A percentile compares a stretch with the other conserved stretches of the same genome.
Conservation (phyloP, 2,113 vertebrate genomes). For the Prietella phreatophila region DNA sequence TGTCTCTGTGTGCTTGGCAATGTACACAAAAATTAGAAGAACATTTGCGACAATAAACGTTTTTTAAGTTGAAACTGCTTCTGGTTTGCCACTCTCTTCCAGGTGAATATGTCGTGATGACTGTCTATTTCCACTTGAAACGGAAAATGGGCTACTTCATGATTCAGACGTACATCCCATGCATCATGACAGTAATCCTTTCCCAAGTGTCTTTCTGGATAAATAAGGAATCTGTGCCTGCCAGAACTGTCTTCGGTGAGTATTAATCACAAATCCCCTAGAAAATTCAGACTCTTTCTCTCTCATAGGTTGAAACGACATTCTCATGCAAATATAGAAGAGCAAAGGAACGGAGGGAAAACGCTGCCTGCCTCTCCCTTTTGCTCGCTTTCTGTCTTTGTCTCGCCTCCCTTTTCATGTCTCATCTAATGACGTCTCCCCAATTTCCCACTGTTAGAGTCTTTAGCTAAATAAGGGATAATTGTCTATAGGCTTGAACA, state of each 20-base stretch:
- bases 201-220: slow-evolving; percentile 99
- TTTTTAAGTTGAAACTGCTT: slow-evolving; percentile 18
- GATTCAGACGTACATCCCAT: slow-evolving; percentile 99
- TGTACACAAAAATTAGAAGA: not conserved
- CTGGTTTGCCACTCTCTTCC: slow-evolving; percentile 50
- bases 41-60: not conserved
- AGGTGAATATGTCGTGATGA: slow-evolving; percentile 99
- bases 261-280: slow-evolving; percentile 60
- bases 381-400: slow-evolving; percentile 3
- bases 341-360: slow-evolving; percentile 7
- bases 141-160: slow-evolving; percentile 99
- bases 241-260: slow-evolving; percentile 96
- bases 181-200: slow-evolving; percentile 99
- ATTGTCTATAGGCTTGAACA: slow-evolving; percentile 34
- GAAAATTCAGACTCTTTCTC: slow-evolving; percentile 38
- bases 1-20: not conserved
- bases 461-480: slow-evolving; percentile 29
- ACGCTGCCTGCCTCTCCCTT: not conserved
- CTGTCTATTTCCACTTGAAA: slow-evolving; percentile 93
- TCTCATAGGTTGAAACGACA: slow-evolving; percentile 38
- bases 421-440: slow-evolving; percentile 24
- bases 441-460: slow-evolving; percentile 22
- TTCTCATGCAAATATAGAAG: slow-evolving; percentile 46
- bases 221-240: slow-evolving; percentile 98
- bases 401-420: not conserved